These are phyloP conservation scores for Drosophila affinis DNA, from an alignment of 2,888 invertebrate species.

Conservation along the genomic window DNA sequence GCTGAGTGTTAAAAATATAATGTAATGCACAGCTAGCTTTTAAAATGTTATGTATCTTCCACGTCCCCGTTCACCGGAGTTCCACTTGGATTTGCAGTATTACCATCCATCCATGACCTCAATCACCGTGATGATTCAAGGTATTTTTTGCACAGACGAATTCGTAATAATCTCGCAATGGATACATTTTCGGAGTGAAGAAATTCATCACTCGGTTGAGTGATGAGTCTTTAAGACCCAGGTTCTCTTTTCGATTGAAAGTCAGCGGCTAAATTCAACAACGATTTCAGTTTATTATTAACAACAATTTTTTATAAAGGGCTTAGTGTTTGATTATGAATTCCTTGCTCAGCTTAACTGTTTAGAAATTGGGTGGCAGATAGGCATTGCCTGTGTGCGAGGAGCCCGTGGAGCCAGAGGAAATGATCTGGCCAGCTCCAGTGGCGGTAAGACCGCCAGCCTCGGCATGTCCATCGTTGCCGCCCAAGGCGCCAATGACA, in stretches of 20 bases:
- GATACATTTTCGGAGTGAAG: not conserved
- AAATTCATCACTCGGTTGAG: not conserved
- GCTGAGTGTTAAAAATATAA: not conserved
- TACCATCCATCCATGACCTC: not conserved
- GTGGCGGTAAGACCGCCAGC: slow-evolving; percentile 48
- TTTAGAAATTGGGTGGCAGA: slow-evolving; percentile 81
- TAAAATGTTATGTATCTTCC: not conserved
- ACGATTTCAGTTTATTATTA: slow-evolving; percentile 18
- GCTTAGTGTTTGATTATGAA: not conserved
- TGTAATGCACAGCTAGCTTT: not conserved
- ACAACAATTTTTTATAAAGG: not conserved
- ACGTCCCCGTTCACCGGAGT: not conserved
- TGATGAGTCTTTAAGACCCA: not conserved
- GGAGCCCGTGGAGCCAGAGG: slow-evolving; percentile 42
- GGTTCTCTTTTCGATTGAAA: not conserved
- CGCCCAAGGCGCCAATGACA: slow-evolving; percentile 82
- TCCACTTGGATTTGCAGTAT: not conserved
- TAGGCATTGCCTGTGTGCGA: slow-evolving; percentile 73
- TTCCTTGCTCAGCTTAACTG: not conserved
- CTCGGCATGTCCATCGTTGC: slow-evolving; percentile 46
- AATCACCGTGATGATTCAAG: not conserved
- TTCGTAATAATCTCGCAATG: not conserved
- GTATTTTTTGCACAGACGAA: not conserved
- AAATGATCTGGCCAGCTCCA: slow-evolving; percentile 44
- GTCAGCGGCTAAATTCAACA: slow-evolving; percentile 6